A percentile compares a stretch with the other conserved stretches of the same genome.
phyloP scores from a whole-genome alignment of 2,888 invertebrate genomes.

The Napeogenes inachia region DNA sequence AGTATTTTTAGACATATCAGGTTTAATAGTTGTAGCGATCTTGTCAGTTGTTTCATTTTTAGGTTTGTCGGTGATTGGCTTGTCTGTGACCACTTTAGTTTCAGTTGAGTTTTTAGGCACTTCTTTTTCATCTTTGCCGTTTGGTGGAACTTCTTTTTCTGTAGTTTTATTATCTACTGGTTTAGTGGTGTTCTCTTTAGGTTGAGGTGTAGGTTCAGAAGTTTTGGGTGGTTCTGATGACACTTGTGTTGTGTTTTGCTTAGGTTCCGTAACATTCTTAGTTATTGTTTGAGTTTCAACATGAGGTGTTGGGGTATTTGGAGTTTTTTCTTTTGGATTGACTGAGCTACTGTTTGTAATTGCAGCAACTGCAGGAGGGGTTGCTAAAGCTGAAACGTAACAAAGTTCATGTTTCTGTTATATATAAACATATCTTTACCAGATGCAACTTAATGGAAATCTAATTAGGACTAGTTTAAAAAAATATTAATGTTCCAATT shows the following conservation, averaged over 20 bases:
- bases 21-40: slow-evolving; percentile 29
- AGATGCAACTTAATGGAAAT: too few species aligned
- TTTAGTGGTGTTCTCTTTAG: slow-evolving; percentile 13
- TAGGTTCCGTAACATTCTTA: slow-evolving; percentile 7
- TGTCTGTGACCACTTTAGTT: slow-evolving; percentile 12
- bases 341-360: neutral
- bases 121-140: slow-evolving; percentile 11
- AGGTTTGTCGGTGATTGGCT: slow-evolving; percentile 26
- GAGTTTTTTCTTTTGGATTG: neutral
- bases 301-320: slow-evolving; percentile 2
- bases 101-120: slow-evolving; percentile 15
- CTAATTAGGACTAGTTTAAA: too few species aligned
- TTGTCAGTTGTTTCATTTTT: slow-evolving; percentile 27
- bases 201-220: slow-evolving; percentile 15
- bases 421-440: too few species aligned
- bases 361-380: neutral
- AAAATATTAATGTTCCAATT: too few species aligned
- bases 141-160: slow-evolving; percentile 27
- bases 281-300: neutral
- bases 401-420: neutral
- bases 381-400: neutral
- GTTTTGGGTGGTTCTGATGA: slow-evolving; percentile 13
- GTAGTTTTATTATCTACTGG: slow-evolving; percentile 30
- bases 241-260: slow-evolving; percentile 10
- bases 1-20: slow-evolving; percentile 33